Base-by-base conservation (phyloP, 2,888 invertebrate species). In the Leptinotarsa peninsularis region DNA sequence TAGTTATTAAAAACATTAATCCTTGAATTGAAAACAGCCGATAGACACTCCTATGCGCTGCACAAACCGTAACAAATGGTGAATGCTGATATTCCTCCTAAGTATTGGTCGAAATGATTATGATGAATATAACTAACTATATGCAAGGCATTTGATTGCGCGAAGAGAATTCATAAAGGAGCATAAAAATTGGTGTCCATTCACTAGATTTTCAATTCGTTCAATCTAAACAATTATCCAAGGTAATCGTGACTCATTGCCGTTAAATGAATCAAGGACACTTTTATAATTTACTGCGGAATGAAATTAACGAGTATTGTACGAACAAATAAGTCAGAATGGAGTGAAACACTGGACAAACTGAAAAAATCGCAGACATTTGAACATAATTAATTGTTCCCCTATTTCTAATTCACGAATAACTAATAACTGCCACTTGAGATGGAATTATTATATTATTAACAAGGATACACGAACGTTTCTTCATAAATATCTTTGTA, bases 21-120 rank as follows among this genome's bases (percentile, higher is more conserved):
- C 58, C 58, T 58, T 58, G 58, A 23, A 58, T 58, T 58, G 58
- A 58, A 58, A 58, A 23, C 58, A 58, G 13, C 7, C 54, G 54
- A 54, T 18, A 54, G 10, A 52, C 52, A 52, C 58, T 15, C 58
- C 23, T 23, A 58, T 27, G 58, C 43, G 43, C 58, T 58, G 23
- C 21, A 23, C 58, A 58, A 4, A 58, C 58, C 58, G 21, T 58
- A 21, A 21, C 21, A 58, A 58, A 58, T 21, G 58, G 18, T 21
- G n/a, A 58, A 58, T 10, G 56, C 21, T 58, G 56, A 21, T 58
- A 58, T 58, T 58, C 58, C 21, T 58, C 58, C 18, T 10, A 58
- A 43, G 58, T 21, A 58, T 58, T 21, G 14, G 58, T 23, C 13
- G 58, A 58, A 58, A 58, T 58, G 18, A 4, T 14, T 14, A 23